A percentile compares a stretch with the other conserved stretches of the same genome.
phyloP scores from a whole-genome alignment of 2,888 invertebrate genomes.

The Tipula confusa region DNA sequence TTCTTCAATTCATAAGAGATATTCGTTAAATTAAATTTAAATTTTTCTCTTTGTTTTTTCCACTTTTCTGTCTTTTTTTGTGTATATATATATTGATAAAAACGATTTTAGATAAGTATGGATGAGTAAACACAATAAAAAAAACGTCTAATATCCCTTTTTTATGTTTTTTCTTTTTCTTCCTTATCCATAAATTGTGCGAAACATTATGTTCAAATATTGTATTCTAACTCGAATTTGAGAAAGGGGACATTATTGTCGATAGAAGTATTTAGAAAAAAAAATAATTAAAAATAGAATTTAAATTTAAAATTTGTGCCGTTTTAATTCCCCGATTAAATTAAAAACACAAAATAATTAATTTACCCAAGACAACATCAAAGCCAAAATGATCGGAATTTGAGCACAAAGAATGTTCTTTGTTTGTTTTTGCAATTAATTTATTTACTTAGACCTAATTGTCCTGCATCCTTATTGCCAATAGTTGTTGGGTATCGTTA shows the following conservation, averaged over 20 bases:
- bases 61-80: not conserved
- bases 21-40: conserved; percentile 4
- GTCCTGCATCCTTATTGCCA: no score
- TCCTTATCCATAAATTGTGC: not conserved
- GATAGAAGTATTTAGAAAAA: not conserved
- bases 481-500: no score
- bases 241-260: not conserved
- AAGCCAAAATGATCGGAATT: not conserved
- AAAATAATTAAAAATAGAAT: not conserved
- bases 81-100: not conserved
- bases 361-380: not conserved
- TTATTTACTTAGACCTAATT: no score
- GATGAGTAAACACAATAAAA: conserved; percentile 25
- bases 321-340: not conserved
- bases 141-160: conserved; percentile 9
- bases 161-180: not conserved
- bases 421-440: no score
- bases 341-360: not conserved
- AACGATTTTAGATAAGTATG: conserved; percentile 1
- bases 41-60: not conserved
- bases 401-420: not conserved
- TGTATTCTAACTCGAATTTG: not conserved
- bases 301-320: not conserved
- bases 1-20: not conserved
- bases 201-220: not conserved